Evolutionary conservation across 2,797 vertebrate genomes (phyloP).

Genomic region (Crax fasciolata): DNA sequence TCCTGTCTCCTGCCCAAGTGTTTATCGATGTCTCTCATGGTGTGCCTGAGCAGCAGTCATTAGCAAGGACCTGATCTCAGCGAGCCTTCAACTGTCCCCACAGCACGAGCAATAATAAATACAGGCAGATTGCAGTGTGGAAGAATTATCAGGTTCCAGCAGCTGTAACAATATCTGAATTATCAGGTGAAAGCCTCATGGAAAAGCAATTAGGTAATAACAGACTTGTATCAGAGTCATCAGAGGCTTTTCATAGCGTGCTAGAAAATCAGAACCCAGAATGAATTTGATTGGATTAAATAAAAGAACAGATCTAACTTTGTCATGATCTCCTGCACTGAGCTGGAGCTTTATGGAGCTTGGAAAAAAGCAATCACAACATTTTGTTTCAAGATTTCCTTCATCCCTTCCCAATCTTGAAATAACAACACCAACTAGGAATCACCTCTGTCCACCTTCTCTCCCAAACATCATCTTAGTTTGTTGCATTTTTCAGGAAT

Average conservation of each 20-base stretch:
- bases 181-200: slow-evolving; percentile 10
- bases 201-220: slow-evolving; percentile 53
- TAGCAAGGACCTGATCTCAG: background rate
- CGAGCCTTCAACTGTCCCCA: background rate
- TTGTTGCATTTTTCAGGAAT: background rate
- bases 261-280: slow-evolving; percentile 10
- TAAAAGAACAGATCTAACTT: background rate
- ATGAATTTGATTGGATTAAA: slow-evolving; percentile 20
- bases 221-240: background rate
- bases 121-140: background rate
- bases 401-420: background rate
- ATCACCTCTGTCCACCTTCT: background rate
- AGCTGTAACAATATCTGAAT: background rate
- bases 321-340: background rate
- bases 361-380: background rate
- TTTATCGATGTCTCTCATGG: rapidly evolving
- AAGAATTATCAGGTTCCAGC: background rate
- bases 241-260: slow-evolving; percentile 4
- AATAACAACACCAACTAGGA: background rate
- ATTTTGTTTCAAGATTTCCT: background rate
- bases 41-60: background rate
- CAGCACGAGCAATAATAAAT: background rate
- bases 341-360: background rate
- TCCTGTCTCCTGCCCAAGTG: background rate
- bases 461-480: background rate